These are phyloP conservation scores for Mastigias papua DNA, from an alignment of 30 jellyfish, hydroid and myxozoan genomes.

Conservation along the genomic window DNA sequence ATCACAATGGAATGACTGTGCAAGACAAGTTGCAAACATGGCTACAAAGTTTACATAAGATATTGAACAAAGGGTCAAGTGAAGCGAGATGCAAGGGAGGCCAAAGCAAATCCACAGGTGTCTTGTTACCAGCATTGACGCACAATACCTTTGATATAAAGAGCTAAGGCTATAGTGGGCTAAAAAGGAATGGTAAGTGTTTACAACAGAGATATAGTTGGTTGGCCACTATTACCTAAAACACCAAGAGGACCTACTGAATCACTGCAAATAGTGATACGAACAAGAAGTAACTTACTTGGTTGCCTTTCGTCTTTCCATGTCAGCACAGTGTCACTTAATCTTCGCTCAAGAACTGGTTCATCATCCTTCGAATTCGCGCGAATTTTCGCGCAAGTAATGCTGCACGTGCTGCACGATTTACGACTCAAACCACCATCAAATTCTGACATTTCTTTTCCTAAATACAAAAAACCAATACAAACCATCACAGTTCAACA, in stretches of 20 bases:
- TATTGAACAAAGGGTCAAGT: background rate
- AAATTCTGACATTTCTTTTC: slow-evolving; percentile 62
- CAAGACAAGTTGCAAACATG: background rate
- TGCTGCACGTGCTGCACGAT: slow-evolving; percentile 86
- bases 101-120: no score
- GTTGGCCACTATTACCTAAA: no score
- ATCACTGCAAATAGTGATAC: background rate
- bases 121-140: no score
- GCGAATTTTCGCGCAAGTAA: slow-evolving; percentile 43
- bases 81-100: no score
- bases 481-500: no score
- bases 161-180: no score
- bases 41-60: background rate
- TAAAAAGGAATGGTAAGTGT: no score
- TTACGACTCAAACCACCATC: slow-evolving; percentile 63
- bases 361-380: slow-evolving; percentile 29
- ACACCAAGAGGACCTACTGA: no score
- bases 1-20: background rate
- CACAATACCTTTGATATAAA: no score
- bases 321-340: slow-evolving; percentile 92
- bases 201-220: no score
- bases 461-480: no score
- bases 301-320: slow-evolving; percentile 44
- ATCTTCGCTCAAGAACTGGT: slow-evolving; percentile 77
- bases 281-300: slow-evolving; percentile 30